phyloP scores from a whole-genome alignment of 92 coral and sea anemone species.

The Zoanthus sansibaricus region DNA sequence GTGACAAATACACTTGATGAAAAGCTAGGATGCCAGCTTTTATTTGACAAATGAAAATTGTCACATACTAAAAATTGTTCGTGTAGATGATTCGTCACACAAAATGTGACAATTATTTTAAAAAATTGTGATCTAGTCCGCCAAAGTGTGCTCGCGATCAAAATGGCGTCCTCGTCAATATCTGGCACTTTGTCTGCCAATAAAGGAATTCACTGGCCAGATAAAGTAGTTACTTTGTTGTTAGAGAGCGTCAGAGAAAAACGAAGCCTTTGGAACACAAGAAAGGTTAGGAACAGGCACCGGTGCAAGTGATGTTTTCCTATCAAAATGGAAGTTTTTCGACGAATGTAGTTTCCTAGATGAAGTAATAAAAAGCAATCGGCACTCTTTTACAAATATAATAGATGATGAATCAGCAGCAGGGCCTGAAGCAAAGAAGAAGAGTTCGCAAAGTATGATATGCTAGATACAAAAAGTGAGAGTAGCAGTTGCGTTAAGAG shows the following conservation, averaged over 20 bases:
- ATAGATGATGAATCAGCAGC: not conserved
- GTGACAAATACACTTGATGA: too few relatives aligned
- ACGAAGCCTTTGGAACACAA: not conserved
- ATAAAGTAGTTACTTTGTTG: conserved; percentile 1
- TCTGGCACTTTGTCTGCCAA: not conserved
- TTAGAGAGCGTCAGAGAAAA: not conserved
- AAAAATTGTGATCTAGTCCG: not conserved
- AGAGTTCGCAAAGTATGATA: not conserved
- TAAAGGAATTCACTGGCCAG: conserved; percentile 23
- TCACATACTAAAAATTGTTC: conserved; percentile 21
- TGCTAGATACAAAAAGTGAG: conserved; percentile 10
- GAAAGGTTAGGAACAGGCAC: conserved; percentile 34
- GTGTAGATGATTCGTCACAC: conserved; percentile 32
- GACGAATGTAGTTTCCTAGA: conserved; percentile 41
- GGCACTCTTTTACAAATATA: conserved; percentile 17
- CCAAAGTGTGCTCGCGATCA: conserved; percentile 16
- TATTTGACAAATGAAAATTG: conserved; percentile 9
- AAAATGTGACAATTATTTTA: conserved; percentile 20
- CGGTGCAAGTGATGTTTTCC: conserved; percentile 25
- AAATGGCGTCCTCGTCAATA: conserved; percentile 8
- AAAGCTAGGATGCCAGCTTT: too few relatives aligned
- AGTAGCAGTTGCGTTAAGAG: conserved; percentile 11
- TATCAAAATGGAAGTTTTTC: conserved; percentile 48
- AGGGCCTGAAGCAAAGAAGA: not conserved
- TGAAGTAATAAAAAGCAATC: conserved; percentile 36